phyloP scores from a whole-genome alignment of 2,797 vertebrate genomes.

The Ptychadena robeensis region DNA sequence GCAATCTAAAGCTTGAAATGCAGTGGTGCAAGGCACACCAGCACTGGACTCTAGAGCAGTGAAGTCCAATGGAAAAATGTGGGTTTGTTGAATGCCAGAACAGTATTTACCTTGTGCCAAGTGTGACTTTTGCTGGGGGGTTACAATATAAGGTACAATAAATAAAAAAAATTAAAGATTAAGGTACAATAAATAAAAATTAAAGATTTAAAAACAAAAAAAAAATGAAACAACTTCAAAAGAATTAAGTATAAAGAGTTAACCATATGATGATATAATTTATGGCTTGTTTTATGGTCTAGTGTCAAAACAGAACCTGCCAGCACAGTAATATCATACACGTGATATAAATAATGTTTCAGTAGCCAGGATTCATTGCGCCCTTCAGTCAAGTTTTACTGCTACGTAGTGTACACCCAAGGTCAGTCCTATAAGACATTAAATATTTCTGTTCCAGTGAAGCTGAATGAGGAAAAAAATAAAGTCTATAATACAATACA shows the following conservation, averaged over 20 bases:
- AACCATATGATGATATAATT: not conserved
- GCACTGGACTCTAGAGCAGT: too few species aligned
- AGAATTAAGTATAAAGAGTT: not conserved
- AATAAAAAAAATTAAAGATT: too few species aligned
- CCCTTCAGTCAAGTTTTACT: slow-evolving; percentile 2
- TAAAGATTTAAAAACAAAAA: not conserved
- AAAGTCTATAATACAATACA: not conserved
- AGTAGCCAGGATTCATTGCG: not conserved
- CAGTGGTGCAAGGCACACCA: too few species aligned
- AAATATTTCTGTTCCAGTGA: slow-evolving; percentile 7
- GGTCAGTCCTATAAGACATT: not conserved
- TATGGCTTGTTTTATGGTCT: not conserved
- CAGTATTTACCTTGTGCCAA: too few species aligned
- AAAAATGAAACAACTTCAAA: not conserved
- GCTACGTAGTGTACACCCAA: slow-evolving; percentile 5
- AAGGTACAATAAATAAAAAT: too few species aligned
- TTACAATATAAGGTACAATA: too few species aligned
- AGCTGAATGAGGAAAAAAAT: not conserved
- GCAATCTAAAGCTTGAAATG: too few species aligned
- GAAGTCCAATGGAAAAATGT: too few species aligned
- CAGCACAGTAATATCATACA: slow-evolving; percentile 7
- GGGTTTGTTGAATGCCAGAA: too few species aligned
- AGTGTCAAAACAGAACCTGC: not conserved
- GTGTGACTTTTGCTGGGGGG: too few species aligned
- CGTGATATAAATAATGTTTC: slow-evolving; percentile 12